Evolutionary conservation across 2,113 vertebrate genomes (phyloP).

Genomic region (Rostratula benghalensis): DNA sequence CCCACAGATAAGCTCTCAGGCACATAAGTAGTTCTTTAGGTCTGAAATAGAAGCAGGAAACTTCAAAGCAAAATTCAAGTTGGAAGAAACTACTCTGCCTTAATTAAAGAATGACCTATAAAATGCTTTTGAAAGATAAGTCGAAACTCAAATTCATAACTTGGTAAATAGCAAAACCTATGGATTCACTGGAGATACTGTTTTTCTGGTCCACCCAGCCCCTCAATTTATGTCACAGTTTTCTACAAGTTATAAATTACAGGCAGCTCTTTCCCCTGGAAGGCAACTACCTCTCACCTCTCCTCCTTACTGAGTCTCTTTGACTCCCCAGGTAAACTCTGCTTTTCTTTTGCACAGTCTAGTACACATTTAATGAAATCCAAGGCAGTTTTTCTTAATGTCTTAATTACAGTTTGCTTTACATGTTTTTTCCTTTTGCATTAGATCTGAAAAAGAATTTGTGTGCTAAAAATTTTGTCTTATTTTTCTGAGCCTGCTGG

Average conservation of each 20-base stretch:
- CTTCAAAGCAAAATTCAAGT: slow-evolving; percentile 63
- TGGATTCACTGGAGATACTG: background rate
- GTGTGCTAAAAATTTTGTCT: background rate
- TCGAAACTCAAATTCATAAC: background rate
- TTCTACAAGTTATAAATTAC: background rate
- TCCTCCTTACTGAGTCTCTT: background rate
- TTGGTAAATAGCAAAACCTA: background rate
- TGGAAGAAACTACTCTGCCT: slow-evolving; percentile 44
- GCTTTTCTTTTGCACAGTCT: background rate
- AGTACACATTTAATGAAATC: background rate
- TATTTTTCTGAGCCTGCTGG: background rate
- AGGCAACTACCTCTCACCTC: background rate
- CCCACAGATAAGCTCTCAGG: slow-evolving; percentile 21
- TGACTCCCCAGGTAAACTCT: background rate
- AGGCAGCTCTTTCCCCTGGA: background rate
- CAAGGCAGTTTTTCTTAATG: background rate
- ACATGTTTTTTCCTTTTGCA: background rate
- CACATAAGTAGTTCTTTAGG: slow-evolving; percentile 23
- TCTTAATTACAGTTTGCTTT: background rate
- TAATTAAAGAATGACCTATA: slow-evolving; percentile 62
- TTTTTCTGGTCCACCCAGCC: background rate
- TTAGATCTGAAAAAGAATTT: background rate
- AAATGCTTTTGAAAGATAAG: slow-evolving; percentile 14
- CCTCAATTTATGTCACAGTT: background rate
- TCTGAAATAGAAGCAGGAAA: slow-evolving; percentile 39